Evolutionary conservation across 2,113 vertebrate genomes (phyloP).

Genomic region (Albula goreensis): DNA sequence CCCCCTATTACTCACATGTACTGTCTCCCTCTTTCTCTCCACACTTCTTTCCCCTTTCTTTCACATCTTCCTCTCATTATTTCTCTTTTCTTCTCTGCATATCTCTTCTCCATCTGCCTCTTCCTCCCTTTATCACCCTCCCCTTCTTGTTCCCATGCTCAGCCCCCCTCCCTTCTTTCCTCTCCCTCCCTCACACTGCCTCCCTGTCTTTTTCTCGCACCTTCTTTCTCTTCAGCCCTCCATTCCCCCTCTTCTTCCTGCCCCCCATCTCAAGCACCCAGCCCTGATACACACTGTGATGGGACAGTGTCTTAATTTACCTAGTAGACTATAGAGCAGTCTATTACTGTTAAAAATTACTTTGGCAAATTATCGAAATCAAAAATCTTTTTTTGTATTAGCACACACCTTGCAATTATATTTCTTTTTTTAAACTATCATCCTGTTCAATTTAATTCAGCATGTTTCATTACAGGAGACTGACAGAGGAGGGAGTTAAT

Average conservation of each 20-base stretch:
- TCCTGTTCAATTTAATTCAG: not conserved
- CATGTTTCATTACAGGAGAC: constrained; percentile 22
- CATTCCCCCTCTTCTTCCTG: too few species aligned
- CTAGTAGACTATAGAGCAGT: too few species aligned
- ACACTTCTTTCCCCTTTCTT: not conserved
- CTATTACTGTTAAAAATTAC: too few species aligned
- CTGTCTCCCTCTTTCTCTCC: not conserved
- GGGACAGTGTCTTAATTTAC: too few species aligned
- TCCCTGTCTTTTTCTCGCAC: not conserved
- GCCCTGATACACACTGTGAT: too few species aligned
- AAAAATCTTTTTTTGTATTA: constrained; percentile 4
- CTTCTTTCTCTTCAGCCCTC: not conserved
- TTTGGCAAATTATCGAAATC: too few species aligned
- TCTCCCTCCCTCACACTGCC: not conserved
- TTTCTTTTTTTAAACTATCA: too few species aligned
- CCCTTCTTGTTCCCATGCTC: constrained; percentile 28
- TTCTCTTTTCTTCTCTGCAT: not conserved
- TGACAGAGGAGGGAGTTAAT: constrained; percentile 20
- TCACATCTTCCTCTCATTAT: not conserved
- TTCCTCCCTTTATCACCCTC: not conserved
- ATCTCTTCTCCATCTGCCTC: not conserved
- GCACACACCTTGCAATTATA: constrained; percentile 9
- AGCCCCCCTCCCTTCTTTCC: constrained; percentile 6
- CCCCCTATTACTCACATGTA: not conserved
- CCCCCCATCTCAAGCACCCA: too few species aligned